Conservation (phyloP, 23 tunicate genomes). For the Halocynthia roretzi region DNA sequence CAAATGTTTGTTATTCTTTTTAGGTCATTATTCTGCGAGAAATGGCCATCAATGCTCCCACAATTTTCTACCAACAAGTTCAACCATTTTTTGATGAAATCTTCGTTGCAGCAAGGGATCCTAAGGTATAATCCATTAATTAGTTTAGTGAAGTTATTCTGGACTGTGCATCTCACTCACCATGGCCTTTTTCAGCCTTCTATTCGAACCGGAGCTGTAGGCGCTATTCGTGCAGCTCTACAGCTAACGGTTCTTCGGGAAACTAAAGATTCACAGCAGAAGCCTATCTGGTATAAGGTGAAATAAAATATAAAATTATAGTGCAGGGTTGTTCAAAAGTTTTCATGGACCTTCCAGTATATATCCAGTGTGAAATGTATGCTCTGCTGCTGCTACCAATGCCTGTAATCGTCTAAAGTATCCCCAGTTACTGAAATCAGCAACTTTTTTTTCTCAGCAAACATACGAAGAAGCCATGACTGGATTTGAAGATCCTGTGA, state of each 20-base stretch:
- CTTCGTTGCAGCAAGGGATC: constrained; percentile 59
- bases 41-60: constrained; percentile 72
- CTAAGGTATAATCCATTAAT: constrained; percentile 33
- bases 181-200: constrained; percentile 33
- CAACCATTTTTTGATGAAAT: constrained; percentile 80
- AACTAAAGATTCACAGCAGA: constrained; percentile 65
- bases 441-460: constrained; percentile 6
- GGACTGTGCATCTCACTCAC: no score
- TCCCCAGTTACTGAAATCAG: no score
- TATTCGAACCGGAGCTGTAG: constrained; percentile 60
- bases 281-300: constrained; percentile 81
- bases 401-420: background rate
- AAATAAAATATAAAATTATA: no score
- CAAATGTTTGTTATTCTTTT: background rate
- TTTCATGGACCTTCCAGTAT: background rate
- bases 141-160: no score
- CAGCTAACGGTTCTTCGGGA: constrained; percentile 71
- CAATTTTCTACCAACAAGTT: constrained; percentile 76
- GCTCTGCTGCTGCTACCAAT: background rate
- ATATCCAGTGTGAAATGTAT: background rate
- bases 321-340: background rate
- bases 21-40: constrained; percentile 73
- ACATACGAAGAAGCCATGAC: constrained; percentile 58
- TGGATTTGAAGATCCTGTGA: constrained; percentile 23
- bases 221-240: constrained; percentile 68